Conservation (phyloP, 2,113 vertebrate genomes). For the Hydropotes inermis region DNA sequence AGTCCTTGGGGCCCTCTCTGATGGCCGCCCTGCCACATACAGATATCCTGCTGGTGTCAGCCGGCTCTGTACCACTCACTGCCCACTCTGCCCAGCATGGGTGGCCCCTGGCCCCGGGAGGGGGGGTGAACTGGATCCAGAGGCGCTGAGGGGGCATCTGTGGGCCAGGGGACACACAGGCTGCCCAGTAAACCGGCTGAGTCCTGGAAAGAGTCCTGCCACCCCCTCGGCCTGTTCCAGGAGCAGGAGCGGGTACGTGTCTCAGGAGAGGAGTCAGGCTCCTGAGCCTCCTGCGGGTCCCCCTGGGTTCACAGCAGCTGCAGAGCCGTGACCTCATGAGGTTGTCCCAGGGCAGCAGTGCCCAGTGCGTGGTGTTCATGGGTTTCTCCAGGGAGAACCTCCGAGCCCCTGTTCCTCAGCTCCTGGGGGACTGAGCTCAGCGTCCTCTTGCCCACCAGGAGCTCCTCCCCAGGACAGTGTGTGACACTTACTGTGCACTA, state of each 20-base stretch:
- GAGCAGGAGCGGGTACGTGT: fast-evolving
- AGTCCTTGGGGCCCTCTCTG: neutral
- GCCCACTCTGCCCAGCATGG: neutral
- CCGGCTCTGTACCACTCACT: neutral
- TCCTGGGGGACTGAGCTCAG: neutral
- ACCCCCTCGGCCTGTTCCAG: neutral
- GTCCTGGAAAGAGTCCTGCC: fast-evolving
- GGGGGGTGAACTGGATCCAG: neutral
- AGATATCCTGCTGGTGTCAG: neutral
- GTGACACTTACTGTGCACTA: neutral
- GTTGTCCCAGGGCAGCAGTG: neutral
- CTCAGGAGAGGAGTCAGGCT: neutral
- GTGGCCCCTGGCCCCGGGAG: neutral
- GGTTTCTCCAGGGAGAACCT: neutral
- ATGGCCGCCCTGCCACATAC: neutral
- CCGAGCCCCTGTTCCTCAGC: neutral
- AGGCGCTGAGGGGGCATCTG: too few species aligned
- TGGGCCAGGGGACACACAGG: neutral
- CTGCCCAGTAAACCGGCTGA: neutral
- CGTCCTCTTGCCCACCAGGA: neutral
- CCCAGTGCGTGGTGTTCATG: fast-evolving
- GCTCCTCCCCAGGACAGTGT: neutral
- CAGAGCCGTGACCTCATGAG: fast-evolving
- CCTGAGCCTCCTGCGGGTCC: neutral
- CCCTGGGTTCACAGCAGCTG: neutral